Percentiles rank a stretch among this genome's conserved stretches.
Evolutionary conservation across 2,888 invertebrate genomes (phyloP).

Genomic region (Escarpia spicata): DNA sequence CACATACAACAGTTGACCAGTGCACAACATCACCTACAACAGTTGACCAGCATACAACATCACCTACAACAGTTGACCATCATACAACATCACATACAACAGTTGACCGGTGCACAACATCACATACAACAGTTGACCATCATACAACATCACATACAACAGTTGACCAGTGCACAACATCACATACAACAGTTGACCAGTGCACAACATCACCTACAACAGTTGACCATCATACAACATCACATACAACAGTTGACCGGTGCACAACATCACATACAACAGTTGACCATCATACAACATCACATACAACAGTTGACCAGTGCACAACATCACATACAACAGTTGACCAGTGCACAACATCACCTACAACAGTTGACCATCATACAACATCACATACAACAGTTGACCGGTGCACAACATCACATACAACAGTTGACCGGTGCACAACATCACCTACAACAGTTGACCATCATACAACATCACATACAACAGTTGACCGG

Average conservation of each 20-base stretch:
- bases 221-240: conserved; percentile 22
- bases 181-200: conserved; percentile 23
- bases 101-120: conserved; percentile 20
- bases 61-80: conserved; percentile 6
- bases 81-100: conserved; percentile 14
- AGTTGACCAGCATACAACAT: conserved; percentile 24
- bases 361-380: conserved; percentile 23
- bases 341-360: conserved; percentile 24
- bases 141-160: conserved; percentile 19
- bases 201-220: conserved; percentile 22
- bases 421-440: conserved; percentile 18
- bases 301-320: background rate
- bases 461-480: conserved; percentile 21
- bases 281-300: conserved; percentile 22
- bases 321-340: conserved; percentile 17
- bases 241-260: conserved; percentile 14
- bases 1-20: conserved; percentile 20
- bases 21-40: conserved; percentile 14
- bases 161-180: conserved; percentile 21
- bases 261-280: conserved; percentile 18
- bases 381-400: conserved; percentile 23
- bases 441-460: conserved; percentile 21
- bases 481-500: too few relatives aligned
- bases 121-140: conserved; percentile 21
- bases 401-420: conserved; percentile 24